A percentile compares a stretch with the other conserved stretches of the same genome.
Conservation (phyloP, 37 sponge, comb jelly and placozoan genomes). For the Haliclona indistincta region DNA sequence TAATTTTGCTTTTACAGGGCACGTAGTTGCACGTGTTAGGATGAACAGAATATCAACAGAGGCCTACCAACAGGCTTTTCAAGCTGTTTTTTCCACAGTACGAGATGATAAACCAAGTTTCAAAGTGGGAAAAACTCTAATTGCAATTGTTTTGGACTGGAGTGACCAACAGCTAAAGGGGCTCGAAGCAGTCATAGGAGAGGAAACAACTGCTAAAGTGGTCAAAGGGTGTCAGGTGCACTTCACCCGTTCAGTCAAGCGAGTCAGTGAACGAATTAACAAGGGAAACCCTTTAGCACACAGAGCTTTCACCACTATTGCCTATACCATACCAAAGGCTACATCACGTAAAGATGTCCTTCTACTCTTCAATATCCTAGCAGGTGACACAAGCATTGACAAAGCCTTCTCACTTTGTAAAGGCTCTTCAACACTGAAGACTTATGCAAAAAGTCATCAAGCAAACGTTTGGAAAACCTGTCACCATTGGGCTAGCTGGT, state of each 20-base stretch:
- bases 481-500: conserved; percentile 15
- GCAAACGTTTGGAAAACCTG: not conserved
- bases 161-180: conserved; percentile 26
- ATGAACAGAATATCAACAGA: not conserved
- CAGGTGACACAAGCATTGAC: not conserved
- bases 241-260: conserved; percentile 18
- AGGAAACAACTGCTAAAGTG: not conserved
- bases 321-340: not conserved
- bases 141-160: conserved; percentile 31
- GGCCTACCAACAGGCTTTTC: not conserved
- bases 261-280: conserved; percentile 7
- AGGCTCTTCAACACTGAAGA: not conserved
- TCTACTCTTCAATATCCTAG: not conserved
- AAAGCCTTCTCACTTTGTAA: not conserved
- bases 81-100: conserved; percentile 3
- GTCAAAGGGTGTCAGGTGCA: conserved; percentile 37
- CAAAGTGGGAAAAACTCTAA: conserved; percentile 26
- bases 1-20: conserved; percentile 5
- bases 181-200: conserved; percentile 23
- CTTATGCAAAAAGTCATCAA: not conserved
- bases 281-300: not conserved
- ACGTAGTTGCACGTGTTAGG: conserved; percentile 14
- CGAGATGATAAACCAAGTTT: not conserved
- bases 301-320: conserved; percentile 27
- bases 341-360: not conserved